A percentile compares a stretch with the other conserved stretches of the same genome.
Evolutionary conservation across 2,888 invertebrate species (phyloP).

Genomic region (Eilema griseolum): DNA sequence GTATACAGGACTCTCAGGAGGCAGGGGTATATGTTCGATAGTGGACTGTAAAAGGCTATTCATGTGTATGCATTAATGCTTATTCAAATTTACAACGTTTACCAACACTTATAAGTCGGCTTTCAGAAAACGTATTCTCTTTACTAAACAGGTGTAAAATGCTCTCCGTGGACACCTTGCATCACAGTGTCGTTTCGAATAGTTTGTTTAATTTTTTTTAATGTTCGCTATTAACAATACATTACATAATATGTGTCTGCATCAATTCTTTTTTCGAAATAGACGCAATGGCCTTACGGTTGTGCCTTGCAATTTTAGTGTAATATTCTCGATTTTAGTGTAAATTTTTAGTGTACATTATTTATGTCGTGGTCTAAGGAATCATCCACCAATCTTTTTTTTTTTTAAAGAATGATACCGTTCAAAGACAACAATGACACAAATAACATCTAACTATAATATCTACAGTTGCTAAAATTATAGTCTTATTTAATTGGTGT

Average conservation of each 20-base stretch:
- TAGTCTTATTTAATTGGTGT: constrained; percentile 86
- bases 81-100: too few species aligned
- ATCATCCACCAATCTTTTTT: background rate
- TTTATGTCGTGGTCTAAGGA: background rate
- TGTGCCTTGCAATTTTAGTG: background rate
- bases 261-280: background rate
- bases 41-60: too few species aligned
- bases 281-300: background rate
- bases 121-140: too few species aligned
- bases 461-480: constrained; percentile 75
- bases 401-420: constrained; percentile 37
- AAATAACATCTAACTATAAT: constrained; percentile 76
- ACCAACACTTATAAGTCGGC: too few species aligned
- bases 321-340: background rate
- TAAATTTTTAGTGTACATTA: background rate
- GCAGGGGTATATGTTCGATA: too few species aligned
- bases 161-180: too few species aligned
- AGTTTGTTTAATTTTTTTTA: background rate
- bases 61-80: too few species aligned
- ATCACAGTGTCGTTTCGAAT: too few species aligned
- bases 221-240: background rate
- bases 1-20: background rate
- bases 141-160: too few species aligned
- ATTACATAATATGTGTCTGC: background rate
- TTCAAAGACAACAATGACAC: constrained; percentile 71